These are phyloP conservation scores for Ammodytes dubius DNA, from an alignment of 2,113 vertebrate genomes.

Conservation along the genomic window DNA sequence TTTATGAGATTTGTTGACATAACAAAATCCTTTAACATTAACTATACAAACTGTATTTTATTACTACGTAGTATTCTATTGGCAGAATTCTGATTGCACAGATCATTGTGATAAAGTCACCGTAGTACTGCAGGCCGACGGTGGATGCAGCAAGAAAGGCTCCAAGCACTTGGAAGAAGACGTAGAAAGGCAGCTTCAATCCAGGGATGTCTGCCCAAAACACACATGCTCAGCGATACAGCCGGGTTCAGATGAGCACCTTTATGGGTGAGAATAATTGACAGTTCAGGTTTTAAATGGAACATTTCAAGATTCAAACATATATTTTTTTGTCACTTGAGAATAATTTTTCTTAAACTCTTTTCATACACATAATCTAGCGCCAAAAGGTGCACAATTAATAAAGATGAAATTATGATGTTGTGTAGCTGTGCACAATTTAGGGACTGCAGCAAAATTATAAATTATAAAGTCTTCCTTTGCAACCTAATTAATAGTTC, in stretches of 20 bases:
- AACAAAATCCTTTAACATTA: background rate
- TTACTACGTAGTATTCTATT: background rate
- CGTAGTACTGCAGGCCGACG: constrained; percentile 84
- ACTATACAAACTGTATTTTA: background rate
- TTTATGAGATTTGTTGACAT: background rate
- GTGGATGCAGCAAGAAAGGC: constrained; percentile 85
- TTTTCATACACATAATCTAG: background rate
- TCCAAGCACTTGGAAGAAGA: constrained; percentile 77
- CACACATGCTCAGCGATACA: constrained; percentile 86
- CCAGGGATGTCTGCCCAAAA: constrained; percentile 86
- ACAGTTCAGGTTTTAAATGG: background rate
- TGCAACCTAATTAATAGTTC: too few relatives aligned
- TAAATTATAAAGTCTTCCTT: background rate
- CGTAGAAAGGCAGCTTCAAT: constrained; percentile 85
- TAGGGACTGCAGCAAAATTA: background rate
- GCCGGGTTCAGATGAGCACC: constrained; percentile 92
- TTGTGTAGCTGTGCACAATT: background rate
- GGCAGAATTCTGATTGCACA: background rate
- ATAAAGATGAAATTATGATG: background rate
- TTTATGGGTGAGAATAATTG: constrained; percentile 47
- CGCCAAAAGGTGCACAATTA: background rate
- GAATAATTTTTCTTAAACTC: background rate
- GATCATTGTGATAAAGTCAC: constrained; percentile 70
- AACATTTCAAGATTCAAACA: background rate
- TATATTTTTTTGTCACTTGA: background rate